phyloP scores from a whole-genome alignment of 2,113 vertebrate species.

The Dicaeum eximium region DNA sequence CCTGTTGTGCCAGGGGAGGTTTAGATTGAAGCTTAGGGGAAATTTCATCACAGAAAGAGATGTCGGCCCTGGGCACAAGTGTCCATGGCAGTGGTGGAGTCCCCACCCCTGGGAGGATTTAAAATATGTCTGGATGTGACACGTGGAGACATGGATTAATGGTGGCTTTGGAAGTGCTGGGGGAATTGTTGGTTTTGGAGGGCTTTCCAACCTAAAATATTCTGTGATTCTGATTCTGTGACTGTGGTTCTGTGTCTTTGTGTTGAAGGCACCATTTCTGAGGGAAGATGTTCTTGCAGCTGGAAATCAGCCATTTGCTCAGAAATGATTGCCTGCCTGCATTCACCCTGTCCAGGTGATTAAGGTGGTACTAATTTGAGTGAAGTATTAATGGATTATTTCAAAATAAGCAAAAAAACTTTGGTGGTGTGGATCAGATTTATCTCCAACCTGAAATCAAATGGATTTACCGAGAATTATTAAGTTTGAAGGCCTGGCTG shows the following conservation, averaged over 20 bases:
- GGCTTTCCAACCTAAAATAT: neutral
- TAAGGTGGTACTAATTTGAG: neutral
- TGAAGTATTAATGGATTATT: neutral
- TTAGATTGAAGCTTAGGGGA: neutral
- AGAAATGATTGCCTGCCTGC: rapidly evolving
- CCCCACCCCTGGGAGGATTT: neutral
- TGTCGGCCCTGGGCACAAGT: neutral
- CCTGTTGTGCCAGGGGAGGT: too few species aligned
- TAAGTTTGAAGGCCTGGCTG: neutral
- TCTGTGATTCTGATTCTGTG: neutral
- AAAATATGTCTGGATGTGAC: rapidly evolving
- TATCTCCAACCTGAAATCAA: neutral
- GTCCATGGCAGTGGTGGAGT: neutral
- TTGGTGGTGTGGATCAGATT: neutral
- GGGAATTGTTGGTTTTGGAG: neutral
- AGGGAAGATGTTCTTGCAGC: neutral
- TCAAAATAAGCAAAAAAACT: neutral
- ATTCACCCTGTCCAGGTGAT: neutral
- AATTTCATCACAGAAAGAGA: neutral
- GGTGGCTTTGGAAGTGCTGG: neutral
- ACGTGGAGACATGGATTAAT: neutral
- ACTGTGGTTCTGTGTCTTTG: neutral
- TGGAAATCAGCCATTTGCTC: neutral
- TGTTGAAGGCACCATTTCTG: neutral
- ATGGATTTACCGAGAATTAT: neutral